These are phyloP conservation scores for Megaceryle alcyon DNA, from an alignment of 2,797 vertebrate genomes.

Conservation along the genomic window DNA sequence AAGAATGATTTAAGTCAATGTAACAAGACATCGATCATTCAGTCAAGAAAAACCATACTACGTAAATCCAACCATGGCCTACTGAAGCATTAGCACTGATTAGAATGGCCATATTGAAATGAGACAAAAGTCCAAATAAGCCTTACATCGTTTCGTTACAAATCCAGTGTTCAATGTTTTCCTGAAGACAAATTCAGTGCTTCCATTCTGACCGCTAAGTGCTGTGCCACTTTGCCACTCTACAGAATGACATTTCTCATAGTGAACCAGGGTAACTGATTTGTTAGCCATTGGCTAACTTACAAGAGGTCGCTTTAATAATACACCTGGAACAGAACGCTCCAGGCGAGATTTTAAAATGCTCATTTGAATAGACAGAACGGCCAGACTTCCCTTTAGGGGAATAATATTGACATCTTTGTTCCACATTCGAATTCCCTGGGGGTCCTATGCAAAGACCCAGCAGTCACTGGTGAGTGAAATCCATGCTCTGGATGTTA, in stretches of 20 bases:
- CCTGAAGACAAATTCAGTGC: not conserved
- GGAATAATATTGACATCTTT: constrained; percentile 38
- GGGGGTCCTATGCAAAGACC: not conserved
- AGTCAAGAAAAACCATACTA: not conserved
- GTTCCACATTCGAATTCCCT: not conserved
- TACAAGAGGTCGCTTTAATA: constrained; percentile 44
- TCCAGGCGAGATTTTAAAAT: constrained; percentile 37
- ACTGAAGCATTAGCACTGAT: not conserved
- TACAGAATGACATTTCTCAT: not conserved
- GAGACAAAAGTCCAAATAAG: not conserved
- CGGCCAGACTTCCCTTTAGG: constrained; percentile 7
- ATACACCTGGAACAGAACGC: constrained; percentile 33
- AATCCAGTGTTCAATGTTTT: not conserved
- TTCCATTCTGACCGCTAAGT: not conserved
- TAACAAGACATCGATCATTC: not conserved
- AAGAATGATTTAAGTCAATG: not conserved
- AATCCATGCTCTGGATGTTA: not conserved
- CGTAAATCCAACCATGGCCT: not conserved
- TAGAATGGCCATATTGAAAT: not conserved
- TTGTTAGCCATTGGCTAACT: constrained; percentile 33
- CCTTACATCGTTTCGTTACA: not conserved
- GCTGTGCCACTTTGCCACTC: not conserved
- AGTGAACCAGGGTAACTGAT: not conserved
- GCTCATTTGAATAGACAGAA: constrained; percentile 51
- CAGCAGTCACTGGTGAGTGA: not conserved